Evolutionary conservation across 2,113 vertebrate species (phyloP).

Genomic region (Lutjanus erythropterus): DNA sequence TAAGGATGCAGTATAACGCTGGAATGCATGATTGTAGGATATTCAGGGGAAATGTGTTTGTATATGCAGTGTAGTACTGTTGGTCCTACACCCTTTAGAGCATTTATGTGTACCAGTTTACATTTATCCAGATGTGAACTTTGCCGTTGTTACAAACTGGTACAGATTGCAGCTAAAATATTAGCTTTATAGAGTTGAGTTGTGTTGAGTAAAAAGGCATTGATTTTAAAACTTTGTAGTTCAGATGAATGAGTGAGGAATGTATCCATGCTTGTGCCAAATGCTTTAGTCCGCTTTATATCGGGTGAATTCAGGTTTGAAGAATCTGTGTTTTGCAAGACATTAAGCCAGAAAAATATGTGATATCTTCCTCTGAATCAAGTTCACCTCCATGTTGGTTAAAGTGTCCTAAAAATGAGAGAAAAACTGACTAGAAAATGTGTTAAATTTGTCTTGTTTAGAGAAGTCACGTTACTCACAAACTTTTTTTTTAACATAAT

Average conservation of each 20-base stretch:
- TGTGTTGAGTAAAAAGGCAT: not conserved
- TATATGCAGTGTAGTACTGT: constrained; percentile 43
- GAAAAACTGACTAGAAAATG: not conserved
- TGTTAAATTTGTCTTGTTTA: not conserved
- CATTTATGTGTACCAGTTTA: constrained; percentile 30
- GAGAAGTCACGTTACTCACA: not conserved
- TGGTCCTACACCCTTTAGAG: constrained; percentile 24
- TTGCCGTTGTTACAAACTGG: not conserved
- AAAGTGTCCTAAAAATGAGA: not conserved
- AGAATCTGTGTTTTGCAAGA: constrained; percentile 18
- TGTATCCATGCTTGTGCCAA: constrained; percentile 43
- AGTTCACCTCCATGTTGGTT: not conserved
- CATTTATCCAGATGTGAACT: not conserved
- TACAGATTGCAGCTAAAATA: not conserved
- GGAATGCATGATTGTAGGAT: constrained; percentile 40
- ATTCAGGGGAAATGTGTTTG: constrained; percentile 59
- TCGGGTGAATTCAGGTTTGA: constrained; percentile 4
- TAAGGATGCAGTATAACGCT: constrained; percentile 13
- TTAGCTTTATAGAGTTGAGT: constrained; percentile 41
- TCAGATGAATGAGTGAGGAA: constrained; percentile 1
- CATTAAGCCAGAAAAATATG: not conserved
- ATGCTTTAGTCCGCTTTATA: constrained; percentile 17
- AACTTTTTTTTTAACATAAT: too few species aligned
- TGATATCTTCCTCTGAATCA: not conserved
- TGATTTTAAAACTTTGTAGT: too few species aligned